Evolutionary conservation across 1,140 invertebrate species (phyloP).

Genomic region (Brachionus rotundiformis): DNA sequence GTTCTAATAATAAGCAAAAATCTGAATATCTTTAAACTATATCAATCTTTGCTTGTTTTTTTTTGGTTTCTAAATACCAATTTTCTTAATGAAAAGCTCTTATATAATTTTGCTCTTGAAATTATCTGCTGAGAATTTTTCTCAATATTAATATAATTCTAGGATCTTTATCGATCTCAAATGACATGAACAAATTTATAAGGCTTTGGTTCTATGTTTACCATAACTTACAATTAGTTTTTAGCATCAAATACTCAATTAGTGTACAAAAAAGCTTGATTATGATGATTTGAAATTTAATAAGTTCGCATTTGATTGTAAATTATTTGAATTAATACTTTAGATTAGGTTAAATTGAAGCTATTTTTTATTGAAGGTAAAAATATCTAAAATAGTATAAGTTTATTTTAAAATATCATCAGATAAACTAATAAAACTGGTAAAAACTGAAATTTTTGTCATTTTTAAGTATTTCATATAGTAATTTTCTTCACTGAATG

Average conservation of each 20-base stretch:
- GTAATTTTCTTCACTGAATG: too few species aligned
- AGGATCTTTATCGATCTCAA: background rate
- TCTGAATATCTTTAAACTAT: background rate
- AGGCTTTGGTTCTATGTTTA: background rate
- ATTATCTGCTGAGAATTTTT: background rate
- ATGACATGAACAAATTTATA: background rate
- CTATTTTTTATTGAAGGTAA: background rate
- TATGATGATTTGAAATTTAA: background rate
- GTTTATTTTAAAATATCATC: background rate
- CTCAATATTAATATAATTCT: background rate
- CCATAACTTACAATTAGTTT: background rate
- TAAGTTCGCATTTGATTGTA: background rate
- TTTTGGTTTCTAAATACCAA: background rate
- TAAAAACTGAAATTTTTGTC: too few species aligned
- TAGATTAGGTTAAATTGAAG: background rate
- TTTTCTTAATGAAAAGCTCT: background rate
- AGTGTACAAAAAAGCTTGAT: background rate
- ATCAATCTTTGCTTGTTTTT: background rate
- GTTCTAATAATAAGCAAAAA: slow-evolving; percentile 12
- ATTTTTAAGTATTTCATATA: too few species aligned
- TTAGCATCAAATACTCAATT: background rate
- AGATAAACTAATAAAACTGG: background rate
- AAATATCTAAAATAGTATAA: background rate
- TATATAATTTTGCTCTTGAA: slow-evolving; percentile 1
- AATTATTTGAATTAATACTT: background rate